Evolutionary conservation across 2,113 vertebrate genomes (phyloP).

Genomic region (Typhlomys cinereus): DNA sequence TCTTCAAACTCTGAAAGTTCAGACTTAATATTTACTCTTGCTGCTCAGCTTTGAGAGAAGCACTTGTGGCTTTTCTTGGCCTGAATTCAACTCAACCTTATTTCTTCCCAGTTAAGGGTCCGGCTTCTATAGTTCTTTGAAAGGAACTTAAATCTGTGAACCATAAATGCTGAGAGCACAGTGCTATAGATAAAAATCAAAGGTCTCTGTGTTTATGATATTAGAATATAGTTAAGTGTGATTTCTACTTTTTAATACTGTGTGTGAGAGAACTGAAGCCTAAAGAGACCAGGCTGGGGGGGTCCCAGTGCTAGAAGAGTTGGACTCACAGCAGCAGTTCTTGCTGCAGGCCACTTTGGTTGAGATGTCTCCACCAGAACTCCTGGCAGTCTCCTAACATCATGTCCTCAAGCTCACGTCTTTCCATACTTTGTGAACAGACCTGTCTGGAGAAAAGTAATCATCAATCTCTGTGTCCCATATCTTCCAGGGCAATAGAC

Average conservation of each 20-base stretch:
- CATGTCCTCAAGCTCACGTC: not conserved
- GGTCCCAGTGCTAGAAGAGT: not conserved
- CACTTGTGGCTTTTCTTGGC: slow-evolving; percentile 26
- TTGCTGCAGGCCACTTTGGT: accelerated
- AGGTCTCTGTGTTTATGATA: not conserved
- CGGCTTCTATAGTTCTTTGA: not conserved
- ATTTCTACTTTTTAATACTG: not conserved
- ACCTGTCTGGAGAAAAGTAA: not conserved
- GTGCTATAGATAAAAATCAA: not conserved
- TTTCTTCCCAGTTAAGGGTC: slow-evolving; percentile 33
- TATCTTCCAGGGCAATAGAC: not conserved
- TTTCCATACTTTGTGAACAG: slow-evolving; percentile 12
- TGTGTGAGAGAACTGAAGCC: not conserved
- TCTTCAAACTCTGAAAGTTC: not conserved
- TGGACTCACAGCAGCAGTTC: not conserved
- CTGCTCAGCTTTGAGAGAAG: slow-evolving; percentile 26
- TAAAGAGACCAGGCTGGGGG: not conserved
- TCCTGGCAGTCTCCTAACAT: not conserved
- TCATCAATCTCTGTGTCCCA: not conserved
- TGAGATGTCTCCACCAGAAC: not conserved
- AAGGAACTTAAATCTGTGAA: not conserved
- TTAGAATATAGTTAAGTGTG: not conserved
- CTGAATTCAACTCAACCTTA: not conserved
- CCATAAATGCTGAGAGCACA: not conserved
- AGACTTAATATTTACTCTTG: not conserved